phyloP scores from a whole-genome alignment of 2,888 invertebrate species.

The Oasisia sp. region DNA sequence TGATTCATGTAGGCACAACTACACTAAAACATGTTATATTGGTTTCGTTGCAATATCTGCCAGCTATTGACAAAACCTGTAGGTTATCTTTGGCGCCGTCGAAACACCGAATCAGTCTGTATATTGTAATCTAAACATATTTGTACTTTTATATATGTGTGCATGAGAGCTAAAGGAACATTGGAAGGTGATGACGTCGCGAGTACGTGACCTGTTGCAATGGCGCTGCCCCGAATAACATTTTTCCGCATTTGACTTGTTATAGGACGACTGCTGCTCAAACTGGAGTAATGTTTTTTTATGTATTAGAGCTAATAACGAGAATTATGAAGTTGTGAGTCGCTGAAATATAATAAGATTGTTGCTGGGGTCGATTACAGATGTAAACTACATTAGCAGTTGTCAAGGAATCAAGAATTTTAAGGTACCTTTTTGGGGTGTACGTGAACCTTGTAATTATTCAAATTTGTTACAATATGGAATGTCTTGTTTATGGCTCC shows the following conservation, averaged over 20 bases:
- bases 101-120: neutral
- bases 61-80: neutral
- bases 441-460: neutral
- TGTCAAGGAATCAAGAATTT: neutral
- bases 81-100: neutral
- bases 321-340: neutral
- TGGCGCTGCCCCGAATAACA: neutral
- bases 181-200: neutral
- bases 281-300: neutral
- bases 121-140: slow-evolving; percentile 9
- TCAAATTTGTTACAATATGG: neutral
- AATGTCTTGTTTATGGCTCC: too few relatives aligned
- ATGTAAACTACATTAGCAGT: neutral
- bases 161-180: neutral
- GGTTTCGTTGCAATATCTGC: neutral
- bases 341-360: neutral
- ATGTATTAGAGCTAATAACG: neutral
- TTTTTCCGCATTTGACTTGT: neutral
- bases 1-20: neutral
- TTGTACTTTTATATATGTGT: slow-evolving; percentile 17
- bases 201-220: neutral
- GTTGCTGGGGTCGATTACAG: neutral
- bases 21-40: neutral
- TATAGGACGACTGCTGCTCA: neutral
- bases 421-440: neutral